These are phyloP conservation scores for Ranitomeya variabilis DNA, from an alignment of 2,113 vertebrate species.

Conservation along the genomic window DNA sequence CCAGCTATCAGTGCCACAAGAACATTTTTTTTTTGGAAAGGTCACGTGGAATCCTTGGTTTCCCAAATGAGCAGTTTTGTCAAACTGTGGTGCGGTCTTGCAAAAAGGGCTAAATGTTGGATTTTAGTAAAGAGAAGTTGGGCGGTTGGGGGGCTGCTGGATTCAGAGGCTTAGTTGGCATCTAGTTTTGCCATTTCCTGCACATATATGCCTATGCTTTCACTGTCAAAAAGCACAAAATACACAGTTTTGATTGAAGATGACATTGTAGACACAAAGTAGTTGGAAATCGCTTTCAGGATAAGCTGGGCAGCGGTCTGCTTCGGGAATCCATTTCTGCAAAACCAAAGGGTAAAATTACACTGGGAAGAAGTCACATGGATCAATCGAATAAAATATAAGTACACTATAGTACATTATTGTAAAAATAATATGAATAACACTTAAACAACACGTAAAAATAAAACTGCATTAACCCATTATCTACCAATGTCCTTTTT, in stretches of 20 bases:
- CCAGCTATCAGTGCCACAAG: slow-evolving; percentile 83
- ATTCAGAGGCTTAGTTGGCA: slow-evolving; percentile 79
- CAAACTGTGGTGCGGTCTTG: slow-evolving; percentile 70
- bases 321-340: slow-evolving; percentile 95
- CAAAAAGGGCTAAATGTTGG: slow-evolving; percentile 62
- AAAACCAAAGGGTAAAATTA: slow-evolving; percentile 9
- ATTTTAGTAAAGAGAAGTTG: slow-evolving; percentile 59
- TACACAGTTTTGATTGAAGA: slow-evolving; percentile 98
- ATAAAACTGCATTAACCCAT: no score
- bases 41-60: slow-evolving; percentile 72
- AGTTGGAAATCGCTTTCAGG: slow-evolving; percentile 96
- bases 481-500: no score
- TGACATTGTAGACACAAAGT: slow-evolving; percentile 98
- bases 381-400: not conserved
- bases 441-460: no score
- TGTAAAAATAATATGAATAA: no score
- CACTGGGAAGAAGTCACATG: not conserved
- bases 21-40: slow-evolving; percentile 71
- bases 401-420: not conserved
- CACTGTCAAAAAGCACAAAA: slow-evolving; percentile 97
- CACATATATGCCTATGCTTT: slow-evolving; percentile 98
- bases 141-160: slow-evolving; percentile 54
- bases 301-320: slow-evolving; percentile 97
- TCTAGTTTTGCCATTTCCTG: slow-evolving; percentile 99
- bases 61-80: slow-evolving; percentile 70